Base-by-base conservation (phyloP, 2,888 invertebrate species). In the Ennomos fuscantarius region DNA sequence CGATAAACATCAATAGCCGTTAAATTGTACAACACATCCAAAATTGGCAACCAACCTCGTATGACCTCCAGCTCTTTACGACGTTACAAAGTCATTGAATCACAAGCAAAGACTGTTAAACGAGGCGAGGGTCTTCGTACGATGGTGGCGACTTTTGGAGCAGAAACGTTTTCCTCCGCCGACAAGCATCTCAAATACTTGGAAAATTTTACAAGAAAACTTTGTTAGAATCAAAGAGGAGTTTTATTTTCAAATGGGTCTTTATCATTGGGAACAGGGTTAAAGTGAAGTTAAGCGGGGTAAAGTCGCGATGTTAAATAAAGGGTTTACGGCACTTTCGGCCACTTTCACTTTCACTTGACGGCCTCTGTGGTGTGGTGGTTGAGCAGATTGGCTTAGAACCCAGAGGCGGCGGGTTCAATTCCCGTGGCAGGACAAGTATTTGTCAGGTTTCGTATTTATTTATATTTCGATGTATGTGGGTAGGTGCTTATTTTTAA, bases 141-240 rank as follows among this genome's bases (percentile, higher is more conserved):
- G 42, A 13, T 68, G 69, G 73, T 15, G 37, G 10, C 15, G 54
- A 39, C 62, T 57, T 50, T 40, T 55, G 45, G 53, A 57, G 24
- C 11, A 34, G 55, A 44, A 69, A 48, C 57, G 55, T 54, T 66
- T 57, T 54, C 53, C 10, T 55, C 49, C 8, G 11, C 41, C 49
- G 65, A 64, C 68, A 68, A 76, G 67, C 61, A 57, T 55, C 63
- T 32, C 45, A 49, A 58, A 63, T 66, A 62, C 65, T 72, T 63
- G 52, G 36, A 56, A 65, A 57, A 67, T 69, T 69, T 72, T 66
- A 68, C 68, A 63, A 56, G 65, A 65, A 69, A 76, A 73, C 58
- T 73, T 73, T 66, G 39, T 39, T 31, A 15, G 42, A 66, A 60
- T 63, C 62, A 62, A 41, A 70, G 48, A 55, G 48, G 12, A 48